Percentiles rank a stretch among this genome's conserved stretches.
Conservation (phyloP, 2,797 vertebrate species). For the Ceryle rudis region DNA sequence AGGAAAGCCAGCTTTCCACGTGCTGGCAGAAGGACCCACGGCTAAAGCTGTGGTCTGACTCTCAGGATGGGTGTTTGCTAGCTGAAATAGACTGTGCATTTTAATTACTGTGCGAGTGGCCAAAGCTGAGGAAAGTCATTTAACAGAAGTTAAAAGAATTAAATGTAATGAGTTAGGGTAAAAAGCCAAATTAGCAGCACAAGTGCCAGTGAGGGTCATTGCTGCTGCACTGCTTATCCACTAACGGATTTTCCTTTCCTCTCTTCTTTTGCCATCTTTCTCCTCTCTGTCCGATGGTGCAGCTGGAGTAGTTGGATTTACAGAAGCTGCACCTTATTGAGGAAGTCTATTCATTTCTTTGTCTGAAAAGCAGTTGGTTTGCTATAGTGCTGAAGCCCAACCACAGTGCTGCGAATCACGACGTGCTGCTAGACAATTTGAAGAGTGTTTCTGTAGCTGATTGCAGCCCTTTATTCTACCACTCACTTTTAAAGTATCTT, state of each 20-base stretch:
- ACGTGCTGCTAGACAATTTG: neutral
- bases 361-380: neutral
- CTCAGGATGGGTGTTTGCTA: neutral
- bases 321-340: neutral
- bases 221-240: neutral
- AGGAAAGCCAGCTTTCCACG: neutral
- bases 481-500: neutral
- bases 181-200: neutral
- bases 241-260: neutral
- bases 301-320: neutral
- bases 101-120: neutral
- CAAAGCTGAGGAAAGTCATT: neutral
- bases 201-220: neutral
- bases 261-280: neutral
- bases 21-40: neutral
- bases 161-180: neutral
- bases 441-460: neutral
- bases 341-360: neutral
- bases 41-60: neutral
- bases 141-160: neutral
- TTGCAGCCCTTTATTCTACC: constrained; percentile 13
- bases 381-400: neutral
- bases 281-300: neutral
- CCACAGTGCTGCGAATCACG: neutral
- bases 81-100: neutral